Evolutionary conservation across 2,888 invertebrate genomes (phyloP).

Genomic region (Xestobium rufovillosum): DNA sequence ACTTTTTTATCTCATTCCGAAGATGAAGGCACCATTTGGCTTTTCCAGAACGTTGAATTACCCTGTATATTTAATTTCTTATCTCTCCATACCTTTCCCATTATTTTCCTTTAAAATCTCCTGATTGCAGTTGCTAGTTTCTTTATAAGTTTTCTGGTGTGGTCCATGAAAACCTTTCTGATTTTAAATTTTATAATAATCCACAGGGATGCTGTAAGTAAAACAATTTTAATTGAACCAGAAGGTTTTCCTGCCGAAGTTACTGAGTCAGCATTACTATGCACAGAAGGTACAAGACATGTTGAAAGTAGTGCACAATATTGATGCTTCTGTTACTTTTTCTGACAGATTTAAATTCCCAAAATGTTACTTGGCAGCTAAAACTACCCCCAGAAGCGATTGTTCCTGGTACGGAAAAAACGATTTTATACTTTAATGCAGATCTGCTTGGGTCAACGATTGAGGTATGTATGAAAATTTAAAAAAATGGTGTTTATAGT

Average conservation of each 20-base stretch:
- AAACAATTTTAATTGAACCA: conserved; percentile 56
- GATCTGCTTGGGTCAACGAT: conserved; percentile 59
- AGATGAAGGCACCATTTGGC: too few species aligned
- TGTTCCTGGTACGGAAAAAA: conserved; percentile 56
- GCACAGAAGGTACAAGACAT: conserved; percentile 50
- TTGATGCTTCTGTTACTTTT: too few species aligned
- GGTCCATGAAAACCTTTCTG: not conserved
- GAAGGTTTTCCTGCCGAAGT: conserved; percentile 64
- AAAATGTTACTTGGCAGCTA: conserved; percentile 42
- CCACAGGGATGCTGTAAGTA: conserved; percentile 54
- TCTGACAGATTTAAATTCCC: too few species aligned
- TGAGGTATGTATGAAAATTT: conserved; percentile 32
- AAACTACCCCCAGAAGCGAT: conserved; percentile 48
- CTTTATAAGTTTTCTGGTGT: too few species aligned
- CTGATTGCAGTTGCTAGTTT: conserved; percentile 1
- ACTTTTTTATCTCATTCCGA: too few species aligned
- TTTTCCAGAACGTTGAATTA: too few species aligned
- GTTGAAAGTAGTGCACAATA: too few species aligned
- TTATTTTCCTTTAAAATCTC: too few species aligned
- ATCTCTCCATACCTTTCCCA: too few species aligned
- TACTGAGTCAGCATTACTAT: conserved; percentile 59
- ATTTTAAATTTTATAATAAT: conserved; percentile 6
- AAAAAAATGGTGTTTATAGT: not conserved
- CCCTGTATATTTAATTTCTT: too few species aligned
- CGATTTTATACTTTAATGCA: conserved; percentile 54